These are phyloP conservation scores for Antrozous pallidus DNA, from an alignment of 2,797 vertebrate species.

Conservation along the genomic window DNA sequence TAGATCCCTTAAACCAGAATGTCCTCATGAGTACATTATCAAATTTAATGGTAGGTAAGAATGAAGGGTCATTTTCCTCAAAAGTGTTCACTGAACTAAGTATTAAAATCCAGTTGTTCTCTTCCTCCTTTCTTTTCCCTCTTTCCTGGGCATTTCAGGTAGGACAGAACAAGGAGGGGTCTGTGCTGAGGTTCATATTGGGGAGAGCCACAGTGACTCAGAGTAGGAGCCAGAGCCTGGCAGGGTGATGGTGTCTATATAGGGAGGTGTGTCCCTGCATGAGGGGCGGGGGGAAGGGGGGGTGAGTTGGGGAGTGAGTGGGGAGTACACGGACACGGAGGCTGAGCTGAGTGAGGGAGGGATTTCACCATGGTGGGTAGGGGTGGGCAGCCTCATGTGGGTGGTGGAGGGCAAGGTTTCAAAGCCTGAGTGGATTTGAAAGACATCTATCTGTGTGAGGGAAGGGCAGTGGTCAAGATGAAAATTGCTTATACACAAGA, in stretches of 20 bases:
- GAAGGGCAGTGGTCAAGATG: not conserved
- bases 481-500: not conserved
- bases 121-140: not conserved
- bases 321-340: too few species aligned
- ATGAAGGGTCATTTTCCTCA: not conserved
- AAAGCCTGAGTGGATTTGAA: not conserved
- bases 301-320: too few species aligned
- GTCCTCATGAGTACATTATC: not conserved
- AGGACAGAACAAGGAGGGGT: not conserved
- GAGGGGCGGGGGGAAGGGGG: accelerated
- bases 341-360: not conserved
- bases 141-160: not conserved
- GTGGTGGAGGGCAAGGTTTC: too few species aligned
- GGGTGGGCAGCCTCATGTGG: accelerated
- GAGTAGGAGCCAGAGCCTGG: not conserved
- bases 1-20: not conserved
- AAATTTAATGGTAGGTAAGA: not conserved
- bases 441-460: not conserved
- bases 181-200: accelerated
- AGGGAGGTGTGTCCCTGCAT: accelerated
- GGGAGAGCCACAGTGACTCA: not conserved
- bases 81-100: not conserved
- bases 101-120: not conserved
- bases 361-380: not conserved
- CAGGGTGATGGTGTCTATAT: not conserved